Conservation (phyloP, 1,140 invertebrate genomes). For the Nasonia vitripennis region DNA sequence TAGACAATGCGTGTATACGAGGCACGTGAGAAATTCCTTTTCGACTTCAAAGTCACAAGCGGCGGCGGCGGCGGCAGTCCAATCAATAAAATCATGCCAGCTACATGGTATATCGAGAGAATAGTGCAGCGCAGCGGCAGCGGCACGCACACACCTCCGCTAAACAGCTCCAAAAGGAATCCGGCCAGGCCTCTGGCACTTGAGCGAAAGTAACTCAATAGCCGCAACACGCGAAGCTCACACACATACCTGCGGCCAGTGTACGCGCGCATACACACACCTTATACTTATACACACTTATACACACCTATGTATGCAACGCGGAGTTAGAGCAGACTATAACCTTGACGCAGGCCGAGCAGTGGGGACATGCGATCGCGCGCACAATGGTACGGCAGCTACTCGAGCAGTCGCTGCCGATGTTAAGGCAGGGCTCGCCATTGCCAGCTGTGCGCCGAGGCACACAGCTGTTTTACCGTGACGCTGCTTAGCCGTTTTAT, state of each 20-base stretch:
- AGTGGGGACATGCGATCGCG: background rate
- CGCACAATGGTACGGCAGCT: background rate
- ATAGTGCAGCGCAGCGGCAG: background rate
- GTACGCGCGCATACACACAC: too few species aligned
- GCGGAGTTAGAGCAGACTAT: background rate
- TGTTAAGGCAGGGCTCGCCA: background rate
- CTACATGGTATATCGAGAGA: background rate
- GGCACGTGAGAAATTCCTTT: too few species aligned
- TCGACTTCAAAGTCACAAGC: too few species aligned
- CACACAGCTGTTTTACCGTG: background rate
- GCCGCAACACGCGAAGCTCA: background rate
- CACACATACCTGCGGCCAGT: background rate
- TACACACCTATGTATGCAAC: background rate
- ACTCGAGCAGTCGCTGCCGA: background rate
- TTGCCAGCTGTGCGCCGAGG: background rate
- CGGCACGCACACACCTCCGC: background rate
- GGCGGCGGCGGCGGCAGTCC: too few species aligned
- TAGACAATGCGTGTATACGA: too few species aligned
- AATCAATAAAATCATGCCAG: background rate
- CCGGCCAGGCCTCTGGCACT: background rate
- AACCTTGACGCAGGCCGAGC: background rate
- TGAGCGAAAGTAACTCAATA: conserved; percentile 3
- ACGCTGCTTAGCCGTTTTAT: background rate
- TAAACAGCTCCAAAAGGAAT: conserved; percentile 1
- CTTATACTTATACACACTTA: too few species aligned